Base-by-base conservation (phyloP, 2,888 invertebrate genomes). In the Euzetes globulus region DNA sequence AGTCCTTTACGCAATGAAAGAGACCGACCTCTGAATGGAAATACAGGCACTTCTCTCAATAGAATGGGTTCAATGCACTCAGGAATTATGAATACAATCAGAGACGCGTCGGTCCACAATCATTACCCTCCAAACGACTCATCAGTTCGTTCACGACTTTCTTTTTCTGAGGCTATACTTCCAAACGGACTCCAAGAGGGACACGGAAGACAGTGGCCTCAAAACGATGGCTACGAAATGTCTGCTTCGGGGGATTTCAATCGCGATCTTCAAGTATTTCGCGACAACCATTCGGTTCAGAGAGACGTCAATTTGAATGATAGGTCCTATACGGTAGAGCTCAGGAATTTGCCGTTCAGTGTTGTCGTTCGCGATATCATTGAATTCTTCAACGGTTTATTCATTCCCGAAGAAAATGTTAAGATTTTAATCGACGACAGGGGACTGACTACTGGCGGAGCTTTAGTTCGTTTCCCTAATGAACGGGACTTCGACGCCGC, bases 401-500 rank as follows among this genome's bases (percentile, higher is more conserved):
- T 86, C 77, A 91, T 94, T 76, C 88, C 90, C 63, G 89, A 89
- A 79, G 90, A 90, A 79, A 92, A 93, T 17, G 88, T 95, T 71
- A 94, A 94, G 82, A 87, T 94, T 82, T 88, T 92, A 15, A 91
- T 90, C 80, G 92, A 93, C 81, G 87, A 87, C 52, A 87, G 87
- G 78, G 94, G 94, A 0, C 87, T 89, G 29, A 87, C 91, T 41
- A 89, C 89, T 0, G 94, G 94, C 0, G 79, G 80, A 41, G 92
- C 90, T 2, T 91, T 87, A 81, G 87, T 95, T 0, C 88, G 89
- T 79, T 94, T 94, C 82, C 86, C 87, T 29, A 88, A 88, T 63
- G 83, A 87, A 0, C 87, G 88, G 0, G 89, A 89, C 60, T 90
- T 89, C 77, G 87, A 88, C 47, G 86, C 88, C 74, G 92, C 92